Percentiles rank a stretch among this genome's conserved stretches.
phyloP scores from a whole-genome alignment of 2,113 vertebrate species.

The Dissostichus mawsoni region DNA sequence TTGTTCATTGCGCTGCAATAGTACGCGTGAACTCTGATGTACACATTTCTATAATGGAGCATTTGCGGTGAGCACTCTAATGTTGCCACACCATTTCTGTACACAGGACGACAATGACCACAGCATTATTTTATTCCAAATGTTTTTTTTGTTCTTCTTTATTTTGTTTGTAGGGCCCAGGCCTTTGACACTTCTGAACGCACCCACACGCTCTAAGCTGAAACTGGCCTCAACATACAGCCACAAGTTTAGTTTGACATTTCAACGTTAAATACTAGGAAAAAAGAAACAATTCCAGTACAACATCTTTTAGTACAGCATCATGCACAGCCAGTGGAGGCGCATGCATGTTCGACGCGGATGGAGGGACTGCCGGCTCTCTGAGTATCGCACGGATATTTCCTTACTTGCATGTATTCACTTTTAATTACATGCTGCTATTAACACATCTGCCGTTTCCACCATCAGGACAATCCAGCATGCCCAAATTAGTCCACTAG shows the following conservation, averaged over 20 bases:
- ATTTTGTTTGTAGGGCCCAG: slow-evolving; percentile 85
- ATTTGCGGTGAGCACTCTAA: too few species aligned
- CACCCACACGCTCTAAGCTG: slow-evolving; percentile 65
- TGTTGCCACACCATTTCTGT: background rate
- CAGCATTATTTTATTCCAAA: slow-evolving; percentile 88
- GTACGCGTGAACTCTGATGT: too few species aligned
- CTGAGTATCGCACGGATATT: slow-evolving; percentile 3
- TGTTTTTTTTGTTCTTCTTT: slow-evolving; percentile 75
- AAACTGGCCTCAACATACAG: slow-evolving; percentile 61
- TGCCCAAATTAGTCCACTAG: slow-evolving; percentile 40
- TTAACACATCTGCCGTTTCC: slow-evolving; percentile 23
- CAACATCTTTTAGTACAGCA: slow-evolving; percentile 72
- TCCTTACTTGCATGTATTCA: slow-evolving; percentile 18
- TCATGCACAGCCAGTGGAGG: slow-evolving; percentile 79
- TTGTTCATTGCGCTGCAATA: too few species aligned
- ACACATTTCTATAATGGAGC: too few species aligned
- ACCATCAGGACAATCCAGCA: slow-evolving; percentile 34
- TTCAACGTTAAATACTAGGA: slow-evolving; percentile 65
- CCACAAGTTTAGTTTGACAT: slow-evolving; percentile 54
- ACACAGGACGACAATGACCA: slow-evolving; percentile 32
- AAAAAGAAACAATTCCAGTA: slow-evolving; percentile 76
- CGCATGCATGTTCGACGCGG: slow-evolving; percentile 77
- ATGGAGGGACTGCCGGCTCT: slow-evolving; percentile 44
- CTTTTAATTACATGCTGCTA: slow-evolving; percentile 24
- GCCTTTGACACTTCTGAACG: slow-evolving; percentile 88